phyloP scores from a whole-genome alignment of 53 echinoderm and acorn worm genomes.

The Holothuria leucospilota region DNA sequence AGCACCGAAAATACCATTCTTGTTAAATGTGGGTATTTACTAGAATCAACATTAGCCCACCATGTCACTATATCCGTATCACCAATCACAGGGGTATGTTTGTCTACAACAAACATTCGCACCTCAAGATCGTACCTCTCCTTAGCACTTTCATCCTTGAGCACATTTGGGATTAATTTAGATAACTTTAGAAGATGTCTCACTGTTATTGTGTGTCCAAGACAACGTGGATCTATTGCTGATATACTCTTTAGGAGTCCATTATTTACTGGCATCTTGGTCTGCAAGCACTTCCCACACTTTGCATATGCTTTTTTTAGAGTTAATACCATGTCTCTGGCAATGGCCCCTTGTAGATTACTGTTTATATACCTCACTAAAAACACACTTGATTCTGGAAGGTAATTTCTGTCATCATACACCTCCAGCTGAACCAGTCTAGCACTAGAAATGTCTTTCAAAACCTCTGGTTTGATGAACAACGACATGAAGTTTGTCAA shows the following conservation, averaged over 20 bases:
- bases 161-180: constrained; percentile 52
- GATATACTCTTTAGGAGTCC: constrained; percentile 39
- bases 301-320: constrained; percentile 52
- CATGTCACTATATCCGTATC: constrained; percentile 35
- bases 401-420: constrained; percentile 33
- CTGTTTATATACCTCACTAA: constrained; percentile 47
- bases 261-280: constrained; percentile 72
- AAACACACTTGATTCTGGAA: constrained; percentile 19
- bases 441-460: constrained; percentile 36
- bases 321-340: constrained; percentile 28
- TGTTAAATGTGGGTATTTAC: constrained; percentile 50
- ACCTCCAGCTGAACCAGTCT: constrained; percentile 54
- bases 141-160: constrained; percentile 28
- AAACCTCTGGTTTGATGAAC: constrained; percentile 67
- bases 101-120: constrained; percentile 31
- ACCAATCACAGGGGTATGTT: neutral
- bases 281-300: constrained; percentile 59
- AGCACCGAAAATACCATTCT: constrained; percentile 62
- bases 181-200: constrained; percentile 54
- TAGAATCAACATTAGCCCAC: constrained; percentile 15
- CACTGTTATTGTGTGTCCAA: constrained; percentile 63
- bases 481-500: constrained; percentile 57
- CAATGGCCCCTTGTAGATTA: constrained; percentile 47
- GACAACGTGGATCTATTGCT: constrained; percentile 64
- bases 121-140: constrained; percentile 56